Conservation (phyloP, 2,113 vertebrate genomes). For the Pelecanus crispus region DNA sequence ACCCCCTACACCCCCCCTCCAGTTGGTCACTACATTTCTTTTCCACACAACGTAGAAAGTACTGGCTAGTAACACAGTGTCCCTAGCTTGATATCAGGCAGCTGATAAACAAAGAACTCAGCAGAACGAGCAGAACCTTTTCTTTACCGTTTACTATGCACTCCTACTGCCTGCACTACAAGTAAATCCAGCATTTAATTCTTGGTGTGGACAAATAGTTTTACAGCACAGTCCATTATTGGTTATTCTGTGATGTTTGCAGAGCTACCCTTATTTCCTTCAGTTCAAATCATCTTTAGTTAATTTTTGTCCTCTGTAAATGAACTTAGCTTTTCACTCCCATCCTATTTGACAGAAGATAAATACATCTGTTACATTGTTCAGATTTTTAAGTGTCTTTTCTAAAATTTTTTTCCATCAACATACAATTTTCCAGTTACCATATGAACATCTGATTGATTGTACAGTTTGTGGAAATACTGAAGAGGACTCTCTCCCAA, state of each 20-base stretch:
- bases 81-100: accelerated
- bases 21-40: neutral
- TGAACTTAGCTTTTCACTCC: neutral
- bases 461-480: neutral
- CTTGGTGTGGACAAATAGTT: neutral
- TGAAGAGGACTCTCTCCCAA: neutral
- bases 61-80: neutral
- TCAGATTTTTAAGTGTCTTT: neutral
- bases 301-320: neutral
- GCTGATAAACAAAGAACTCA: neutral
- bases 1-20: neutral
- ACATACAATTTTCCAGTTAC: neutral
- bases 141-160: neutral
- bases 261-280: neutral
- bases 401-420: neutral
- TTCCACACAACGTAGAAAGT: neutral
- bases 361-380: neutral
- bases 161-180: neutral
- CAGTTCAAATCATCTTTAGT: neutral
- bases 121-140: neutral
- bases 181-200: neutral
- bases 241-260: neutral
- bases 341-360: neutral
- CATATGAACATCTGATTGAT: neutral
- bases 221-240: neutral